Evolutionary conservation across 2,113 vertebrate genomes (phyloP).

Genomic region (Anhinga anhinga): DNA sequence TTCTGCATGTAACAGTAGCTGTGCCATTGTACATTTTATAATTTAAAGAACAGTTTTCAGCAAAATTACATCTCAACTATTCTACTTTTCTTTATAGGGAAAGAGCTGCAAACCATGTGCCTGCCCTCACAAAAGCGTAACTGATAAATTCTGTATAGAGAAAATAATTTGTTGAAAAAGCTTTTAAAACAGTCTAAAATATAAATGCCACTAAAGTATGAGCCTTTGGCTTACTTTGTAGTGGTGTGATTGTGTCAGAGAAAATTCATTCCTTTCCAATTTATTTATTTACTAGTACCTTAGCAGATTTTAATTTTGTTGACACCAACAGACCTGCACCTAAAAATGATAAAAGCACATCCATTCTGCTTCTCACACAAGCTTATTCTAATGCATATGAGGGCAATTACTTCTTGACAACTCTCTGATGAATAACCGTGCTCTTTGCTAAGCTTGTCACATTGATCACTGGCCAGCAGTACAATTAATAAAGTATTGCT

Average conservation of each 20-base stretch:
- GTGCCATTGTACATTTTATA: not conserved
- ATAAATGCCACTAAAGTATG: not conserved
- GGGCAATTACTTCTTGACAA: slow-evolving; percentile 64
- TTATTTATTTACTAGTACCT: not conserved
- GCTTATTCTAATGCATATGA: slow-evolving; percentile 58
- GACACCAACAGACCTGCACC: not conserved
- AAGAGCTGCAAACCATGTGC: not conserved
- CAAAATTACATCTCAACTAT: not conserved
- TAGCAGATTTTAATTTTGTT: not conserved
- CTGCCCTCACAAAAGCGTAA: not conserved
- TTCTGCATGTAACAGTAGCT: not conserved
- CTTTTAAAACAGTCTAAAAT: not conserved
- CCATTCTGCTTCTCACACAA: not conserved
- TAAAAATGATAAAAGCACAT: not conserved
- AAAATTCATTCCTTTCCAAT: not conserved
- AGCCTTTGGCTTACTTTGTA: not conserved
- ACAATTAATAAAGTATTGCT: slow-evolving; percentile 66
- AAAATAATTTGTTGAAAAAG: not conserved
- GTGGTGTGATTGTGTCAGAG: not conserved
- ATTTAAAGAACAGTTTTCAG: not conserved
- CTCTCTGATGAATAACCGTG: slow-evolving; percentile 57
- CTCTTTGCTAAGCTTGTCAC: slow-evolving; percentile 71
- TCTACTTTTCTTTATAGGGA: not conserved
- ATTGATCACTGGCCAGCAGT: slow-evolving; percentile 56
- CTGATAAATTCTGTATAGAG: not conserved